Evolutionary conservation across 2,888 invertebrate species (phyloP), one percentile per base, ranked within the genome.

Genomic region (Chouioia cunea): DNA sequence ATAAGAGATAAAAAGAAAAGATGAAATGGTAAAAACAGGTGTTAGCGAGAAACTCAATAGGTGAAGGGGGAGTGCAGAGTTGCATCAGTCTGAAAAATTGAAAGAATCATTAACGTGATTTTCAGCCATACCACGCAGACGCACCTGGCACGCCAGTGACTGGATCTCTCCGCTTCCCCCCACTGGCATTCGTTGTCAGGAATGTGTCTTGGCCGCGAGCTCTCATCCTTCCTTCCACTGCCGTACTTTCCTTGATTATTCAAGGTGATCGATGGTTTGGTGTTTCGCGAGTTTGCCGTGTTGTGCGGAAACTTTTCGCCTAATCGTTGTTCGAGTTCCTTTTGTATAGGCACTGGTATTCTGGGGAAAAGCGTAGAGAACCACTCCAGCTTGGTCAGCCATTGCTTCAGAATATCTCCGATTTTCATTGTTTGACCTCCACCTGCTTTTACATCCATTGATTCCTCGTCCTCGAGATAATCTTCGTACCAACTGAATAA

Each of bases 361-460:
- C 99, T 90, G 0, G 99, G 99, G 85, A 99, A 99, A 18, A 99
- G 88, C 0, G 99, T 99, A 52, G 96, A 96, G 87, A 97, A 99
- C 99, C 99, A 99, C 85, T 99, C 99, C 70, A 99, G 88, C 84
- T 99, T 97, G 70, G 95, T 93, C 65, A 99, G 89, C 90, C 96
- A 96, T 84, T 97, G 96, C 52, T 96, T 91, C 16, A 95, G 89
- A 88, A 99, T 93, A 77, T 95, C 94, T 0, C 99, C 99, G 69
- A 99, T 93, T 22, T 93, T 93, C 89, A 97, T 94, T 67, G 89
- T 88, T 85, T 97, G 96, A 14, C 99, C 99, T 53, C 98, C 97
- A 15, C 99, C 99, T 16, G 99, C 99, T 84, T 98, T 96, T 0
- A 97, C 97, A 84, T 99, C 99, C 75, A 99, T 89, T 84, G 97